phyloP scores from a whole-genome alignment of 2,113 vertebrate genomes.

The Muntiacus muntjak region DNA sequence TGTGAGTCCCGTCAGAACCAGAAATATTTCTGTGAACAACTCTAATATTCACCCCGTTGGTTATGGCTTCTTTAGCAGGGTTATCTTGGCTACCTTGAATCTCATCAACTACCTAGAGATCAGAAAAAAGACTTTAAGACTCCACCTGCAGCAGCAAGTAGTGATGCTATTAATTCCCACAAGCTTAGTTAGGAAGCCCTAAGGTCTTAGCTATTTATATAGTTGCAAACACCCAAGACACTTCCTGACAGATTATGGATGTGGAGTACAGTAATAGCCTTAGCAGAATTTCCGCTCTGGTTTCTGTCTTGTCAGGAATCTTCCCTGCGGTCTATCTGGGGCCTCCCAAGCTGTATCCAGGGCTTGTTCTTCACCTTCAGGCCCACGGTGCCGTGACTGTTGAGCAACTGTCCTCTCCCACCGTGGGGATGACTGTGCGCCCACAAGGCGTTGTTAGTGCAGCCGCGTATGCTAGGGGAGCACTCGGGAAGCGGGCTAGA shows the following conservation, averaged over 20 bases:
- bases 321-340: slow-evolving; percentile 20
- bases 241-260: slow-evolving; percentile 34
- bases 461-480: background rate
- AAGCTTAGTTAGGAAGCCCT: background rate
- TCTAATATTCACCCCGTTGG: background rate
- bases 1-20: background rate
- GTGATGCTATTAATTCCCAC: background rate
- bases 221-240: slow-evolving; percentile 5
- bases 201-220: slow-evolving; percentile 38
- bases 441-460: slow-evolving; percentile 38
- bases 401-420: slow-evolving; percentile 49
- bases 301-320: slow-evolving; percentile 40
- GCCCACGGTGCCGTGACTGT: slow-evolving; percentile 7
- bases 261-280: background rate
- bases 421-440: background rate
- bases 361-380: slow-evolving; percentile 24
- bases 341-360: background rate
- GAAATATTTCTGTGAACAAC: background rate
- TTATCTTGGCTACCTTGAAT: background rate
- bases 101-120: background rate
- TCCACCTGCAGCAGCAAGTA: background rate
- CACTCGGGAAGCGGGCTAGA: background rate
- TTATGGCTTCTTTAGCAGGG: background rate
- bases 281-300: slow-evolving; percentile 28
- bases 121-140: background rate